These are phyloP conservation scores for Ormyrus thymus DNA, from an alignment of 2,888 invertebrate species.

Conservation along the genomic window DNA sequence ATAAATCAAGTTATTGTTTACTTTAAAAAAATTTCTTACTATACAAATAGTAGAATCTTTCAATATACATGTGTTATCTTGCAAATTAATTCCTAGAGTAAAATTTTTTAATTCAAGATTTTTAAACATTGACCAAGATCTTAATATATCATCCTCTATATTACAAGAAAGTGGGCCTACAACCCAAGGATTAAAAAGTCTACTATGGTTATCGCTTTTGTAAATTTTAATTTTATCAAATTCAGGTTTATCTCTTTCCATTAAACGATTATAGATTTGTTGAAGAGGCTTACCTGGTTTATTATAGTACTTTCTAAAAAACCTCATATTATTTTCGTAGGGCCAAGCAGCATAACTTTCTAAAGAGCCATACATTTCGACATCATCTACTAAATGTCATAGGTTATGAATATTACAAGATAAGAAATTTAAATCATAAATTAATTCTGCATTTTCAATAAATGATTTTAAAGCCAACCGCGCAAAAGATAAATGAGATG, in stretches of 20 bases:
- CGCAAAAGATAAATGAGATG: conserved; percentile 7
- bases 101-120: conserved; percentile 18
- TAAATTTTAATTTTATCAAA: not conserved
- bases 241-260: not conserved
- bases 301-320: conserved; percentile 5
- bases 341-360: conserved; percentile 8
- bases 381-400: conserved; percentile 10
- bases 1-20: not conserved
- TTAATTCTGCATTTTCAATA: not conserved
- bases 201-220: not conserved
- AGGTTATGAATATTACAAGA: not conserved
- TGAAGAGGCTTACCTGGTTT: conserved; percentile 7
- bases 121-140: not conserved
- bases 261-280: conserved; percentile 7
- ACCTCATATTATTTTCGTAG: conserved; percentile 12
- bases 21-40: not conserved
- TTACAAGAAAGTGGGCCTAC: not conserved
- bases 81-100: not conserved
- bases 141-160: not conserved
- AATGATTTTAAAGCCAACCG: not conserved
- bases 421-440: conserved; percentile 9
- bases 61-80: conserved; percentile 7
- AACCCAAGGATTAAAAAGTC: not conserved
- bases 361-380: not conserved
- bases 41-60: conserved; percentile 9